Evolutionary conservation across 2,113 vertebrate genomes (phyloP).

Genomic region (Tachuris rubrigastra): DNA sequence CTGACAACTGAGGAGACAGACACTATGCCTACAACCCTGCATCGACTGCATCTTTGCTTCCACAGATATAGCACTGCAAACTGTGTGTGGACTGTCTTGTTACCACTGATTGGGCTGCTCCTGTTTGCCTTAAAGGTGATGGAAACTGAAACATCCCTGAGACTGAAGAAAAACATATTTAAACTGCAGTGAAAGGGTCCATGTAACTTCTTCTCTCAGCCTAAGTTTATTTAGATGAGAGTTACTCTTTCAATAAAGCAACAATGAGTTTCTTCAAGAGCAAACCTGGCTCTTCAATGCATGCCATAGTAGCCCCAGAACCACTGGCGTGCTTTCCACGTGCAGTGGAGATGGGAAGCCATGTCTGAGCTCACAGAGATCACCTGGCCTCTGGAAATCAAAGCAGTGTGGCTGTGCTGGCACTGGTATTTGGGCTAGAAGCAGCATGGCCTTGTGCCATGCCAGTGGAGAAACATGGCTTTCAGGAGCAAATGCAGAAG

Average conservation of each 20-base stretch:
- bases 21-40: neutral
- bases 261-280: neutral
- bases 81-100: neutral
- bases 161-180: neutral
- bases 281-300: neutral
- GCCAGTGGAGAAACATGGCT: neutral
- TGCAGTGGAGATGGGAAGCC: neutral
- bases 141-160: neutral
- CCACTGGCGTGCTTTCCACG: rapidly evolving
- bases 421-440: rapidly evolving
- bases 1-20: neutral
- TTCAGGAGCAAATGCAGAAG: neutral
- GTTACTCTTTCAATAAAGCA: neutral
- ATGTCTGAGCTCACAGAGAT: neutral
- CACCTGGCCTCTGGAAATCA: neutral
- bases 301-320: neutral
- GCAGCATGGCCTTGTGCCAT: rapidly evolving
- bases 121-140: neutral
- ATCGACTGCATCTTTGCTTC: rapidly evolving
- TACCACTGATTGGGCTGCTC: rapidly evolving
- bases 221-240: neutral
- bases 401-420: rapidly evolving
- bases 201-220: neutral
- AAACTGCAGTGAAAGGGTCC: neutral
- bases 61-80: neutral